Base-by-base conservation (phyloP, 2,113 vertebrate species). In the Zosterops lateralis region DNA sequence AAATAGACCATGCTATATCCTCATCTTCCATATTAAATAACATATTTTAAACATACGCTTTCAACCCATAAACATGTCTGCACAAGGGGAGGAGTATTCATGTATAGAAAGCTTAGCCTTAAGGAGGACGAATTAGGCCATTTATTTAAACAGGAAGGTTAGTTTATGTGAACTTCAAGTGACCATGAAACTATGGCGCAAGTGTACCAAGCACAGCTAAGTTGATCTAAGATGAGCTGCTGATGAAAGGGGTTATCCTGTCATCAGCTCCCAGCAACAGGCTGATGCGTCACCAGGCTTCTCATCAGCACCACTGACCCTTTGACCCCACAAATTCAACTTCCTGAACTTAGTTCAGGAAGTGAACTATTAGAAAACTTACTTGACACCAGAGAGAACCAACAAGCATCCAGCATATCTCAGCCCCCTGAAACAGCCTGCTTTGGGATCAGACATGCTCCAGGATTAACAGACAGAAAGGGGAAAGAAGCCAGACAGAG, bases 131-230 rank as follows among this genome's bases (percentile, higher is more conserved):
- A 86, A 80, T 38, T 60, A 57, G 40, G 28, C 60, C 51, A 42
- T 60, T 85, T 79, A 47, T 88, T 90, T 38, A 50, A 84, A 81
- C 51, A 66, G 21, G 2, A 53, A 36, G 4, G 24, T 66, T 89
- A 80, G 76, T 60, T 94, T 76, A 72, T 17, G 28, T 57, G 67
- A 86, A 86, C 76, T 70, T 53, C 38, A 76, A 92, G 50, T 44
- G 38, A 82, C 38, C 28, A 50, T 17, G 22, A 74, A 90, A 71
- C 34, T 67, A 13, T n/a, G 51, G 51, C 0, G 0, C 31, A 93
- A 87, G 45, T n/a, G 65, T 61, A 87, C 20, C 65, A 61, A 84
- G 45, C 42, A 78, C 65, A 82, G 74, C 14, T 66, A 71, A 73
- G 25, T 1, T 78, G 47, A 81, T 62, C 51, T n/a, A 66, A 74